A percentile compares a stretch with the other conserved stretches of the same genome.
These are phyloP conservation scores for Danio aesculapii DNA, from an alignment of 2,797 vertebrate genomes.

Conservation along the genomic window DNA sequence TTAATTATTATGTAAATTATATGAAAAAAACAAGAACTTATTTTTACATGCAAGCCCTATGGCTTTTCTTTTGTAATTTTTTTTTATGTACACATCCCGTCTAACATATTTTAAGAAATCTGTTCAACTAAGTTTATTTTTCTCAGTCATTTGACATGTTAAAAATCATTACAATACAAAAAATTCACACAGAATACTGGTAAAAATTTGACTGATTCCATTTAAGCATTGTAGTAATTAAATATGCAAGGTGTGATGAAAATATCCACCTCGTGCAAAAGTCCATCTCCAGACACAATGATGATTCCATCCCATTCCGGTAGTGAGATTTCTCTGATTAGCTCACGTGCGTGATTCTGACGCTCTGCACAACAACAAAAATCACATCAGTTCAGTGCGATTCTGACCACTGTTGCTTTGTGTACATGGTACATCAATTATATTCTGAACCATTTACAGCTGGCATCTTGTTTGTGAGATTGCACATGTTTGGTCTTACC, in stretches of 20 bases:
- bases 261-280: slow-evolving; percentile 86
- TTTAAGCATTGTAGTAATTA: not conserved
- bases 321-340: slow-evolving; percentile 86
- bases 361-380: slow-evolving; percentile 75
- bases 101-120: not conserved
- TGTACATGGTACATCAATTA: not conserved
- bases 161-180: not conserved
- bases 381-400: not conserved
- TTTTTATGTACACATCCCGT: not conserved
- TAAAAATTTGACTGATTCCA: not conserved
- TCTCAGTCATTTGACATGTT: not conserved
- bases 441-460: not conserved
- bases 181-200: not conserved
- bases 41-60: not conserved
- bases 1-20: slow-evolving; percentile 4
- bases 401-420: not conserved
- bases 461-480: not conserved
- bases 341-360: slow-evolving; percentile 89
- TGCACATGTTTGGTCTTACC: slow-evolving; percentile 71
- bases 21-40: too few relatives aligned
- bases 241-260: not conserved
- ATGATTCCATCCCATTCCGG: slow-evolving; percentile 91
- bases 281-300: slow-evolving; percentile 90
- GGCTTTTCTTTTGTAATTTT: too few relatives aligned
- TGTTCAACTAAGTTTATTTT: not conserved